phyloP scores from a whole-genome alignment of 2,888 invertebrate species.

The Tenthredo livida region DNA sequence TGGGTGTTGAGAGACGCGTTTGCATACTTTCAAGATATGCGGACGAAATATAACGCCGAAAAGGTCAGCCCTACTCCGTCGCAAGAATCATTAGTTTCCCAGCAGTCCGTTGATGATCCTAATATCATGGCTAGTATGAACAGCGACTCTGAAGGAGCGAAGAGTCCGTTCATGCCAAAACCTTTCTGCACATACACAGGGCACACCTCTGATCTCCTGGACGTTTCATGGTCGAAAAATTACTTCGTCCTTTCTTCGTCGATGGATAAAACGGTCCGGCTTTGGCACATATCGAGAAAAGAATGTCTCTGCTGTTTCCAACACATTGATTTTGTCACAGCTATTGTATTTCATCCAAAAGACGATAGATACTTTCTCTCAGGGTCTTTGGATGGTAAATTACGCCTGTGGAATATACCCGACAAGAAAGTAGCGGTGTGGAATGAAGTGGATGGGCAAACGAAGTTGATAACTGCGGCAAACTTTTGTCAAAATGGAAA shows the following conservation, averaged over 20 bases:
- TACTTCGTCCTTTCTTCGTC: slow-evolving; percentile 98
- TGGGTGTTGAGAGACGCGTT: slow-evolving; percentile 97
- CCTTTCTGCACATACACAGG: slow-evolving; percentile 97
- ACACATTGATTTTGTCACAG: slow-evolving; percentile 99
- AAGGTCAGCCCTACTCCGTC: slow-evolving; percentile 96
- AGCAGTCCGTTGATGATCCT: slow-evolving; percentile 84
- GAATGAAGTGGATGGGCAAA: slow-evolving; percentile 98
- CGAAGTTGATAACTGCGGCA: slow-evolving; percentile 96
- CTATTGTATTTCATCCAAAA: slow-evolving; percentile 98
- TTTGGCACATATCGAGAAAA: slow-evolving; percentile 98
- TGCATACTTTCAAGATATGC: slow-evolving; percentile 96
- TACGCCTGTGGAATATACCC: slow-evolving; percentile 99
- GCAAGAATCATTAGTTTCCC: slow-evolving; percentile 93
- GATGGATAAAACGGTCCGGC: slow-evolving; percentile 98
- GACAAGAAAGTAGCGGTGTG: slow-evolving; percentile 99
- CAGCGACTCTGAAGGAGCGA: slow-evolving; percentile 80
- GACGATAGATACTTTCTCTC: slow-evolving; percentile 96
- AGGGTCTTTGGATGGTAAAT: slow-evolving; percentile 98
- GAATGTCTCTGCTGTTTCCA: slow-evolving; percentile 99
- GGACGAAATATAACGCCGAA: slow-evolving; percentile 95
- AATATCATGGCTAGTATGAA: slow-evolving; percentile 80
- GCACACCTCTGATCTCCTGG: slow-evolving; percentile 97
- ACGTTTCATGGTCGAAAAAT: slow-evolving; percentile 99
- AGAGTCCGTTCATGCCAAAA: slow-evolving; percentile 89
- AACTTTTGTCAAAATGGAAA: slow-evolving; percentile 99